phyloP scores from a whole-genome alignment of 2,888 invertebrate genomes.

The Cerastoderma edule region DNA sequence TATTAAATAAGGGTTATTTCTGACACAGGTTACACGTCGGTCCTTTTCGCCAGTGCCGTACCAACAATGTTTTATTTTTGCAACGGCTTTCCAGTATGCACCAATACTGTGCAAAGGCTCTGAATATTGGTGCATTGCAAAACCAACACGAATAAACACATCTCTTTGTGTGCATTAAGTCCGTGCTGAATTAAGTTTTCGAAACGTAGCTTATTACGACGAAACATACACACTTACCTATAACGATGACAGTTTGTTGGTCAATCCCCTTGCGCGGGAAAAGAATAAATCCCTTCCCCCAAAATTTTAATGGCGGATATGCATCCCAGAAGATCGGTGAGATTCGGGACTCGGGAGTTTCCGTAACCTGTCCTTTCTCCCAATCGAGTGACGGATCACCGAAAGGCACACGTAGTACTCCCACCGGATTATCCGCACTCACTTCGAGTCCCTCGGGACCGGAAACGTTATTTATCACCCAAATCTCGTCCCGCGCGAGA shows the following conservation, averaged over 20 bases:
- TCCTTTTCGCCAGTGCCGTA: too few relatives aligned
- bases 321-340: background rate
- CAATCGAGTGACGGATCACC: background rate
- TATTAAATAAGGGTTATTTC: too few relatives aligned
- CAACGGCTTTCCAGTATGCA: too few relatives aligned
- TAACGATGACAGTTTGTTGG: background rate
- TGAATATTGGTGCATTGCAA: too few relatives aligned
- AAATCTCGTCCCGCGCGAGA: slow-evolving; percentile 17
- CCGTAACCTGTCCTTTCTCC: slow-evolving; percentile 4
- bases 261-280: background rate
- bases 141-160: too few relatives aligned
- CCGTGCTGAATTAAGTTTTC: too few relatives aligned
- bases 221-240: slow-evolving; percentile 13
- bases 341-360: background rate
- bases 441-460: slow-evolving; percentile 14
- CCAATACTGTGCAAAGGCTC: too few relatives aligned
- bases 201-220: too few relatives aligned
- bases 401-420: background rate
- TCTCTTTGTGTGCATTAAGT: too few relatives aligned
- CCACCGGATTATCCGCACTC: slow-evolving; percentile 16
- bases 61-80: too few relatives aligned
- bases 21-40: too few relatives aligned
- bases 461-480: slow-evolving; percentile 22
- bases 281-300: slow-evolving; percentile 13
- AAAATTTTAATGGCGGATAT: slow-evolving; percentile 16